These are phyloP conservation scores for Silurus meridionalis DNA, from an alignment of 2,113 vertebrate genomes.

Conservation along the genomic window DNA sequence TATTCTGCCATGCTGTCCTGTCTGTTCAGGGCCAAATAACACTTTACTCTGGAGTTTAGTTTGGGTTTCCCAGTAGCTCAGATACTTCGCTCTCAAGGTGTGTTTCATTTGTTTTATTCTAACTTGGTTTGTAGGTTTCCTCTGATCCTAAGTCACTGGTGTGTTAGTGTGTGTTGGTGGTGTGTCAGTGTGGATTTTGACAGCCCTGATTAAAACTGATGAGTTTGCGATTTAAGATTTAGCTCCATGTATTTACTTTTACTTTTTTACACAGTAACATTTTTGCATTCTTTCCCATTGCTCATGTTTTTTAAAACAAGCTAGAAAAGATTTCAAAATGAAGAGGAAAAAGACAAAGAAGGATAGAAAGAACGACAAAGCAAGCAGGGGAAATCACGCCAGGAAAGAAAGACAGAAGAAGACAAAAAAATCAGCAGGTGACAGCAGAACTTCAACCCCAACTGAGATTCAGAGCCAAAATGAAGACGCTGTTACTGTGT, in stretches of 20 bases:
- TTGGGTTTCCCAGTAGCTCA: no score
- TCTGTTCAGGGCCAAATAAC: no score
- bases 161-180: no score
- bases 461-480: not conserved
- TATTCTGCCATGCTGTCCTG: no score
- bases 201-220: no score
- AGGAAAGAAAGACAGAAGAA: constrained; percentile 1
- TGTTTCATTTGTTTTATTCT: no score
- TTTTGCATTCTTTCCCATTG: not conserved
- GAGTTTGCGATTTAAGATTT: not conserved
- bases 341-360: constrained; percentile 43
- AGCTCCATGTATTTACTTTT: not conserved
- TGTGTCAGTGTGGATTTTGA: no score
- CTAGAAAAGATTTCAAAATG: constrained; percentile 15
- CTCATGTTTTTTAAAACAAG: not conserved
- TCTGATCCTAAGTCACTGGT: no score
- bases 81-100: no score
- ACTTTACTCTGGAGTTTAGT: no score
- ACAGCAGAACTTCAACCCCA: constrained; percentile 15
- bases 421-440: constrained; percentile 33
- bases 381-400: not conserved
- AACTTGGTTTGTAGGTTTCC: no score
- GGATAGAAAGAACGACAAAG: constrained; percentile 8
- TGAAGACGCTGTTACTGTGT: not conserved
- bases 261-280: not conserved